Evolutionary conservation across 2,113 vertebrate genomes (phyloP), one percentile per base, ranked within the genome.

Genomic region (human): DNA sequence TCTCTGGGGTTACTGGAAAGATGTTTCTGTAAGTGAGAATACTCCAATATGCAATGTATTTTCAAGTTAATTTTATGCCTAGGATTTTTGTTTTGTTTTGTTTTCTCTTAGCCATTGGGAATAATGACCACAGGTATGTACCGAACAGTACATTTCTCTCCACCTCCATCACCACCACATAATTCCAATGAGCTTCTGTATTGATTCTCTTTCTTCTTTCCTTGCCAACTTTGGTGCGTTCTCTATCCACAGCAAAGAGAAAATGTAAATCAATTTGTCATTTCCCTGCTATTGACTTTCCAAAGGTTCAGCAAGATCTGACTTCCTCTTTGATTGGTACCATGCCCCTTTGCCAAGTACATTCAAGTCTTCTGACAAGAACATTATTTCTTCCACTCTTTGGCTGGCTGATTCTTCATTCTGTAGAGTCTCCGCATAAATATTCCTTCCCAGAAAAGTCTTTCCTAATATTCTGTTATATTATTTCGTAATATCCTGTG

Each of bases 11-110:
- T 70, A 23, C 8, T 73, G 17, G 93, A 23, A 79, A 68, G 13
- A 40, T 52, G 75, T 50, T 90, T 73, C 22, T 43, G 2, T 48
- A 96, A 96, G 64, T 68, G 93, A 97, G 93, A 92, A 32, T 81
- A 89, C 73, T 91, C 22, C 64, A 50, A 10, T 48, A 93, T 89
- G 50, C 13, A 88, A 75, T 43, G 80, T 92, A 68, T 43, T 83
- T 75, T 97, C 87, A 90, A 96, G 50, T 97, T 97, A 94, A 93
- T 68, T 93, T 75, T 93, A 38, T 87, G 78, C 48, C 40, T 89
- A 89, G 95, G 82, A 94, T 89, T 87, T 59, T 88, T 88, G 57
- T 73, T 72, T 43, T 68, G 13, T 35, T 85, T 59, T 35, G 4
- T 48, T 68, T 14, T n/a, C 4, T 32, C 3, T 80, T 75, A 79